Conservation (phyloP, 2,888 invertebrate species). For the Branchipolynoe longqiensis region DNA sequence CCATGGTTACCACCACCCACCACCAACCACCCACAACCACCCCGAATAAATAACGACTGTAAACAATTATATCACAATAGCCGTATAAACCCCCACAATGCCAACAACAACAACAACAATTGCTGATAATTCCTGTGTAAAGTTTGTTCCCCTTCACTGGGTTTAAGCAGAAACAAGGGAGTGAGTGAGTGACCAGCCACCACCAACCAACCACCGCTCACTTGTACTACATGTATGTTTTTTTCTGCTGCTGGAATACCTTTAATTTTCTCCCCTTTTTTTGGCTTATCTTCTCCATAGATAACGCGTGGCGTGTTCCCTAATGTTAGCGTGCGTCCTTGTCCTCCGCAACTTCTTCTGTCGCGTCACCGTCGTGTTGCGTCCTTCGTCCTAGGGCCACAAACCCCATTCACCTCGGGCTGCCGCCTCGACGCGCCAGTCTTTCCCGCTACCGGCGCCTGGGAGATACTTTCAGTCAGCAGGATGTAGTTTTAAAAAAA, state of each 20-base stretch:
- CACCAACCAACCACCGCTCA: not conserved
- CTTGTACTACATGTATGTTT: slow-evolving; percentile 8
- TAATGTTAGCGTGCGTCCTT: slow-evolving; percentile 59
- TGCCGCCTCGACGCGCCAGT: slow-evolving; percentile 42
- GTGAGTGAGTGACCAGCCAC: slow-evolving; percentile 19
- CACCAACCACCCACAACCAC: too few species aligned
- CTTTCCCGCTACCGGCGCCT: slow-evolving; percentile 29
- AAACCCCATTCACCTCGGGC: slow-evolving; percentile 24
- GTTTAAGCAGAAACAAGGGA: slow-evolving; percentile 38
- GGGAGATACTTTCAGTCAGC: slow-evolving; percentile 57
- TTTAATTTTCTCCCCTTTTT: slow-evolving; percentile 59
- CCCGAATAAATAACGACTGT: too few species aligned
- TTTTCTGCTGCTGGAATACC: slow-evolving; percentile 47
- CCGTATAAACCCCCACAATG: too few species aligned
- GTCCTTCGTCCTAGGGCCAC: slow-evolving; percentile 41
- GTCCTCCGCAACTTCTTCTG: slow-evolving; percentile 51
- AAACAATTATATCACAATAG: too few species aligned
- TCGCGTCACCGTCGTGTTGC: slow-evolving; percentile 47
- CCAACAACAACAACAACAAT: too few species aligned
- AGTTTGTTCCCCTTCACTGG: too few species aligned
- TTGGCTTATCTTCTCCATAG: slow-evolving; percentile 61
- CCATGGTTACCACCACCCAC: too few species aligned
- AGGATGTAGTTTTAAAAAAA: slow-evolving; percentile 32
- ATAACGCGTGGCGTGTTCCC: slow-evolving; percentile 61
- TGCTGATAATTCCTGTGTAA: too few species aligned